Percentiles rank a stretch among this genome's conserved stretches.
Evolutionary conservation across 2,113 vertebrate genomes (phyloP).

Genomic region (Theropithecus gelada): DNA sequence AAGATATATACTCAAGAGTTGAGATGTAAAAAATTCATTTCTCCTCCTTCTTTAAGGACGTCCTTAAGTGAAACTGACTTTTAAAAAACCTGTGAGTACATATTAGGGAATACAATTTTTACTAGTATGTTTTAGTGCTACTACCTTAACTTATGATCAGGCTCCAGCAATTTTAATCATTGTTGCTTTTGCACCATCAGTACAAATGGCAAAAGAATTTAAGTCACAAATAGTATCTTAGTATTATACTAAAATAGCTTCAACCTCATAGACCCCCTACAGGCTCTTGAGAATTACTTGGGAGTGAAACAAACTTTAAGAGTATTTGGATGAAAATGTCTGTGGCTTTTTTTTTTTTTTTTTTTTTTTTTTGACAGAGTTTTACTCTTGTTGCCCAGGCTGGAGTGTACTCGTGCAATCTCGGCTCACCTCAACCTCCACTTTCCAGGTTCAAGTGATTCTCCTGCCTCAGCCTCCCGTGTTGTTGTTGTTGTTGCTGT

Average conservation of each 20-base stretch:
- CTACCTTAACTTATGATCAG: background rate
- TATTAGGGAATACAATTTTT: background rate
- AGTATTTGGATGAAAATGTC: background rate
- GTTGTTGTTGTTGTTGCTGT: too few species aligned
- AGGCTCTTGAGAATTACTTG: background rate
- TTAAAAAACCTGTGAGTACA: background rate
- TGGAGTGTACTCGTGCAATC: too few species aligned
- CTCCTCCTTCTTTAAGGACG: conserved; percentile 6
- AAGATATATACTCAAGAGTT: background rate
- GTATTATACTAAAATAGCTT: background rate
- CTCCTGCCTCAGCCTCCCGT: too few species aligned
- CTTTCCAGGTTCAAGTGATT: too few species aligned
- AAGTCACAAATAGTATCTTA: background rate
- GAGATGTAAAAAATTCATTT: conserved; percentile 3
- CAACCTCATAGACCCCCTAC: background rate
- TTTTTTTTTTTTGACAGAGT: too few species aligned
- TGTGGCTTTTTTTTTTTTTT: background rate
- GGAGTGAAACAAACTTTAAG: background rate
- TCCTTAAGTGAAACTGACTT: background rate
- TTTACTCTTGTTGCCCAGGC: too few species aligned
- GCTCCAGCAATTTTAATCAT: background rate
- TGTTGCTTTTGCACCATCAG: background rate
- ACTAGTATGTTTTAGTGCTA: background rate
- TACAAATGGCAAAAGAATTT: background rate
- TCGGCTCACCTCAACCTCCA: too few species aligned